Evolutionary conservation across 2,888 invertebrate species (phyloP), one percentile per base, ranked within the genome.

Genomic region (Amaurobius ferox): DNA sequence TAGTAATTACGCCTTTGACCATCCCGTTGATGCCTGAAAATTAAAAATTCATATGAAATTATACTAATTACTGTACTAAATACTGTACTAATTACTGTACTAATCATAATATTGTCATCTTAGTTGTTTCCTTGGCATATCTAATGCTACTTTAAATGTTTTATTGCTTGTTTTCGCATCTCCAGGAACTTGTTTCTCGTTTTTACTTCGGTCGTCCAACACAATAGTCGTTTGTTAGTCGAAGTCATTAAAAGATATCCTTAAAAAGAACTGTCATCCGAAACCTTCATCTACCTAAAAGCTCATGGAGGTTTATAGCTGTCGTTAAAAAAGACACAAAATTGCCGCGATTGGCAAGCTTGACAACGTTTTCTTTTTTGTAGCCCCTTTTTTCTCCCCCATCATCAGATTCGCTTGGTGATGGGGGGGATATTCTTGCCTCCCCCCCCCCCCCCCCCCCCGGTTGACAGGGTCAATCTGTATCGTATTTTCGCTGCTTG

Each of bases 171-270:
- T n/a, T n/a, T n/a, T n/a, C n/a, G n/a, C n/a, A n/a, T n/a, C n/a
- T n/a, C n/a, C n/a, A n/a, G n/a, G n/a, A n/a, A n/a, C n/a, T n/a
- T n/a, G n/a, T n/a, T n/a, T n/a, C n/a, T n/a, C n/a, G n/a, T 40
- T 26, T 55, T 44, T 2, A 44, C 16, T 44, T 73, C 55, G 28
- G 29, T 30, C 32, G 19, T 19, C 13, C 55, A 44, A 39, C 74
- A 81, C 74, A 76, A 74, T 68, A 39, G 74, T 13, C 68, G 68
- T 74, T 81, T 81, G 74, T 76, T 26, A 6, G 19, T 26, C 16
- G 44, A 39, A 29, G 61, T 64, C 55, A 61, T 76, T 48, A 81
- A 74, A 74, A 73, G 67, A 61, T 44, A 76, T 81, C 68, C 62
- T 29, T 32, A 6, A 26, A 61, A 48, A 79, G 72, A 79, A 72